phyloP scores from a whole-genome alignment of 2,113 vertebrate genomes.

The Panthera leo region DNA sequence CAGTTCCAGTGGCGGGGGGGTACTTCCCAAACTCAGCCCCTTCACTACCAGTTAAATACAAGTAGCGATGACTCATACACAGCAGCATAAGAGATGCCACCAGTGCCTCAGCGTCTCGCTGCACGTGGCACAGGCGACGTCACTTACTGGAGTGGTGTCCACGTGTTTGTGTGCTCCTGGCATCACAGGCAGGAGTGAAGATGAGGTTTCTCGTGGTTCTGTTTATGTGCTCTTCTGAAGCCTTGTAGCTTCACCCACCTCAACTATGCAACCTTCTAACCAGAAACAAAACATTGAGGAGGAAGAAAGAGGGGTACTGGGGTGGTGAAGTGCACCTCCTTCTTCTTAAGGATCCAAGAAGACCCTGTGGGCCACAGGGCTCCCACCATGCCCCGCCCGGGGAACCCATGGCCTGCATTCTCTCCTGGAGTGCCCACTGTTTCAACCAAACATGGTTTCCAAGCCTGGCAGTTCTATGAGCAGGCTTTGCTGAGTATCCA shows the following conservation, averaged over 20 bases:
- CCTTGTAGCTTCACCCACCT: neutral
- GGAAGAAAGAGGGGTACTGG: neutral
- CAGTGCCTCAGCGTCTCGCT: neutral
- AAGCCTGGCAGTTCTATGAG: neutral
- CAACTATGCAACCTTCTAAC: neutral
- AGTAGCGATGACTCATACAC: accelerated
- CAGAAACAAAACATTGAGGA: neutral
- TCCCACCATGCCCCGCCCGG: neutral
- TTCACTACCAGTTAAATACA: neutral
- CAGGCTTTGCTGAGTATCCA: neutral
- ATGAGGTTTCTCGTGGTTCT: neutral
- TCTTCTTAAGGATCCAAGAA: neutral
- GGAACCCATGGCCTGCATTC: neutral
- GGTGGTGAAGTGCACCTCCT: neutral
- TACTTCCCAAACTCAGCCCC: neutral
- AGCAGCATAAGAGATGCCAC: accelerated
- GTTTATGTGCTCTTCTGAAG: neutral
- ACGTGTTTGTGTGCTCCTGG: too few relatives aligned
- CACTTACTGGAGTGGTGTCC: accelerated
- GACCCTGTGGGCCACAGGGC: neutral
- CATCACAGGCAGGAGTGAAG: neutral
- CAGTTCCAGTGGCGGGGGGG: neutral
- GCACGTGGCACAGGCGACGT: neutral
- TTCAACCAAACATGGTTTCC: neutral
- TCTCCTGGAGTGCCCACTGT: neutral